These are phyloP conservation scores for Grammomys surdaster DNA, from an alignment of 2,113 vertebrate genomes.

Conservation along the genomic window DNA sequence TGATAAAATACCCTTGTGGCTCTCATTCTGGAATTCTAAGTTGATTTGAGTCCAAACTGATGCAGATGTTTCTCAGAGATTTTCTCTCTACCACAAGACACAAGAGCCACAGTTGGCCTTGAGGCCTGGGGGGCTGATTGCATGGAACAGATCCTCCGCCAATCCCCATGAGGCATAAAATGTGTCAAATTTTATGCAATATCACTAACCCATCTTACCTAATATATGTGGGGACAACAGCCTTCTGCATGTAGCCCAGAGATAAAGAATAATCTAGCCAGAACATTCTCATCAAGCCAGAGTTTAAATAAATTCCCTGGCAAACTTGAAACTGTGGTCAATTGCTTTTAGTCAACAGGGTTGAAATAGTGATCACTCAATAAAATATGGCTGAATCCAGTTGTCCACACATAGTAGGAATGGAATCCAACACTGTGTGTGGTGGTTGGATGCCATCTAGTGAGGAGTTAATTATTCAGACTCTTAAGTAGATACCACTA, in stretches of 20 bases:
- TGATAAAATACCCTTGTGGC: background rate
- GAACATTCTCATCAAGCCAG: background rate
- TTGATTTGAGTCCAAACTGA: background rate
- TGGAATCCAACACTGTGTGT: background rate
- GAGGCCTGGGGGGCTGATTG: no score
- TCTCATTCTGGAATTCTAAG: background rate
- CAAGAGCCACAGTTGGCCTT: background rate
- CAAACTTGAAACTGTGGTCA: background rate
- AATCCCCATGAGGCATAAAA: accelerated
- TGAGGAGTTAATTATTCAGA: background rate
- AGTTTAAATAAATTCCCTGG: background rate
- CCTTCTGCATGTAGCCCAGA: background rate
- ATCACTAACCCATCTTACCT: background rate
- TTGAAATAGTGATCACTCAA: background rate
- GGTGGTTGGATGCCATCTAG: conserved; percentile 49
- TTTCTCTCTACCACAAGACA: background rate
- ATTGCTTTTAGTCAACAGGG: background rate
- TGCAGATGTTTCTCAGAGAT: background rate
- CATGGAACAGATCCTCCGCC: background rate
- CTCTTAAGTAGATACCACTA: background rate
- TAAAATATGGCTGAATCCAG: background rate
- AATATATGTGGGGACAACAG: background rate
- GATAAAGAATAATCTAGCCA: background rate
- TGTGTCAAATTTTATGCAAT: background rate
- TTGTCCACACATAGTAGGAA: accelerated